Conservation (phyloP, 2,888 invertebrate species). For the Habroteleia sp. region DNA sequence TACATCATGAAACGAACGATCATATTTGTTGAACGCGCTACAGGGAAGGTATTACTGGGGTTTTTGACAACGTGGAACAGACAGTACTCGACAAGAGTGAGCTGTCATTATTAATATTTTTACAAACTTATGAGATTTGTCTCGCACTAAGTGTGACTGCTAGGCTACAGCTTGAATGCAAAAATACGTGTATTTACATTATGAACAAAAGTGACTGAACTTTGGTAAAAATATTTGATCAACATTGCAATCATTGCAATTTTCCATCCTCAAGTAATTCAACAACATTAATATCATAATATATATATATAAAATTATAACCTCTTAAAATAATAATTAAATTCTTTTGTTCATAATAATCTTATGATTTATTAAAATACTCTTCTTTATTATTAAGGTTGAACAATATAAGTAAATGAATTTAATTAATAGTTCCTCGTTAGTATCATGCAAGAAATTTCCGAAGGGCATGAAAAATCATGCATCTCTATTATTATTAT, state of each 20-base stretch:
- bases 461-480: constrained; percentile 48
- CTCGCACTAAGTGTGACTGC: constrained; percentile 38
- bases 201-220: too few species aligned
- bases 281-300: too few species aligned
- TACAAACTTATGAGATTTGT: constrained; percentile 41
- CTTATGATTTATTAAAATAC: too few species aligned
- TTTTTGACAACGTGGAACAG: constrained; percentile 55
- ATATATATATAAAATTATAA: too few species aligned
- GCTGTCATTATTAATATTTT: constrained; percentile 58
- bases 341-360: too few species aligned
- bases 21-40: constrained; percentile 63
- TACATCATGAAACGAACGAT: constrained; percentile 71
- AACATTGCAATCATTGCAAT: too few species aligned
- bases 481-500: constrained; percentile 28
- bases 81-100: constrained; percentile 34
- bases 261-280: too few species aligned
- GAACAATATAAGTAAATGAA: constrained; percentile 27
- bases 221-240: too few species aligned
- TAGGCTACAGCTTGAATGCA: constrained; percentile 9
- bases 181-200: constrained; percentile 29
- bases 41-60: constrained; percentile 52
- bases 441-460: constrained; percentile 43
- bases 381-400: constrained; percentile 39
- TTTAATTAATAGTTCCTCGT: constrained; percentile 32
- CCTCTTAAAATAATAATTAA: too few species aligned